These are phyloP conservation scores for Tupiocoris notatus DNA, from an alignment of 2,888 invertebrate genomes.

Conservation along the genomic window DNA sequence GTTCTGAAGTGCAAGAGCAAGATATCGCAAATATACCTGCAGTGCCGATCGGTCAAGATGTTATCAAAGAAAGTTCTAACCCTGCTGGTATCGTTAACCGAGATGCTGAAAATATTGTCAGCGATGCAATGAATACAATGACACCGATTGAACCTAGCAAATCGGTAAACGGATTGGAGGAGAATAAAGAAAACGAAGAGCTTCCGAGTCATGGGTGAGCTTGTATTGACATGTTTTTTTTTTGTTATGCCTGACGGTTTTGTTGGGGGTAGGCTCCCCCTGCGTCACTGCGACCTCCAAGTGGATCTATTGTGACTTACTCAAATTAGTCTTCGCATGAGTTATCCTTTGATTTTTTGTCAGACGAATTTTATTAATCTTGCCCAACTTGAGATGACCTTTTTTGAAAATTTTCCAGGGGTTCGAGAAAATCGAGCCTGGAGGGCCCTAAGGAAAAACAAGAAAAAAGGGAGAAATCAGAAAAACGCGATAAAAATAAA, in stretches of 20 bases:
- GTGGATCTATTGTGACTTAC: no score
- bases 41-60: slow-evolving; percentile 4
- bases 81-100: not conserved
- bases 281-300: no score
- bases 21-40: not conserved
- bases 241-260: no score
- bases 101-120: not conserved
- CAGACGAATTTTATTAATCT: no score
- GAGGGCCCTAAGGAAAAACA: slow-evolving; percentile 17
- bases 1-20: slow-evolving; percentile 9
- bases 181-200: not conserved
- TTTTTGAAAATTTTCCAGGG: slow-evolving; percentile 10
- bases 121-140: not conserved
- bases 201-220: no score
- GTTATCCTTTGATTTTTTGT: no score
- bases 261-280: no score
- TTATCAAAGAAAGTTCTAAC: not conserved
- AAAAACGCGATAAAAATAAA: slow-evolving; percentile 18
- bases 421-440: slow-evolving; percentile 1
- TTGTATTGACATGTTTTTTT: no score
- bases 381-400: no score
- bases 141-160: not conserved
- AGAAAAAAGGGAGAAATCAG: slow-evolving; percentile 13
- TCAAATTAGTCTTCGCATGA: no score
- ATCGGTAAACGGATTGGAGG: not conserved